Evolutionary conservation across 2,888 invertebrate species (phyloP).

Genomic region (Phengaris arion): DNA sequence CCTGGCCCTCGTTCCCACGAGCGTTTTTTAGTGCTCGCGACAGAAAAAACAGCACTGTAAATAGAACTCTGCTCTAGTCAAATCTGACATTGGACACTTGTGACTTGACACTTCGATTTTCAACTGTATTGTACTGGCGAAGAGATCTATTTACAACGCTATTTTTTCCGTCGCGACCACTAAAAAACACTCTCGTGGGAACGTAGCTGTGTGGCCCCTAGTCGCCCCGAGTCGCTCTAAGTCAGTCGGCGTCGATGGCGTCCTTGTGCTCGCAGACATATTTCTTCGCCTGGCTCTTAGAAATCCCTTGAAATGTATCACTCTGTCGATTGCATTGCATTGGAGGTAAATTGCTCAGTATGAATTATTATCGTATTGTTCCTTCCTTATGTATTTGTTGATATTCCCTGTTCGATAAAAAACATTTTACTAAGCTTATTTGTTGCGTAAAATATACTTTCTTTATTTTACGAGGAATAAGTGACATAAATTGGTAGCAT

Average conservation of each 20-base stretch:
- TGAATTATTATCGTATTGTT: constrained; percentile 1
- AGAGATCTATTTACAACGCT: too few species aligned
- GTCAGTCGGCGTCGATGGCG: not conserved
- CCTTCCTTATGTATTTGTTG: not conserved
- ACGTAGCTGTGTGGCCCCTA: not conserved
- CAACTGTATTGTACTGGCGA: too few species aligned
- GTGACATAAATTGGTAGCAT: too few species aligned
- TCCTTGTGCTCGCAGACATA: not conserved
- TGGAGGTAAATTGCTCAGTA: not conserved
- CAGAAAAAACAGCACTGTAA: too few species aligned
- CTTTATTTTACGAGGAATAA: too few species aligned
- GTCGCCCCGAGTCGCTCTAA: not conserved
- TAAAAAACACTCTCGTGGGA: too few species aligned
- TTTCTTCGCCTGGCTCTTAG: not conserved
- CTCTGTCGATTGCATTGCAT: constrained; percentile 8
- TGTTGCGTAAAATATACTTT: too few species aligned
- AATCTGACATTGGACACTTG: too few species aligned
- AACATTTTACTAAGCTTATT: not conserved
- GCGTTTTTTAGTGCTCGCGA: not conserved
- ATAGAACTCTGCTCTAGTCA: too few species aligned
- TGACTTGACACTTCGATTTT: too few species aligned
- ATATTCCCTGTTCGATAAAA: not conserved
- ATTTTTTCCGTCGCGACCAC: too few species aligned
- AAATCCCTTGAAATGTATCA: constrained; percentile 7
- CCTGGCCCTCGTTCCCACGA: not conserved